Percentiles rank a stretch among this genome's conserved stretches.
Evolutionary conservation across 2,113 vertebrate species (phyloP).

Genomic region (Ceuthmochares aereus): DNA sequence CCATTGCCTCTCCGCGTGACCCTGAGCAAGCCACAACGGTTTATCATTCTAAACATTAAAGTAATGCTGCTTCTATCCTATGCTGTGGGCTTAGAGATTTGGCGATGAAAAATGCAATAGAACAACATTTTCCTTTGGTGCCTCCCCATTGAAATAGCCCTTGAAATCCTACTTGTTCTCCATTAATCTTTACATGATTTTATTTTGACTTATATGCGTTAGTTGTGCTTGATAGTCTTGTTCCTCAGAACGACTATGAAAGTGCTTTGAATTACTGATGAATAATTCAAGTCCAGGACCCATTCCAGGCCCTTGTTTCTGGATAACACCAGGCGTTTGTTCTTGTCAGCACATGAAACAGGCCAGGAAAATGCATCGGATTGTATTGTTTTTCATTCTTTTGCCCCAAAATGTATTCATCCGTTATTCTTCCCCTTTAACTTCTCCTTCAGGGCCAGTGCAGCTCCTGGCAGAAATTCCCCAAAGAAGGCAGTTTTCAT

Average conservation of each 20-base stretch:
- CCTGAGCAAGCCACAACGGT: not conserved
- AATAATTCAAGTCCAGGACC: constrained; percentile 20
- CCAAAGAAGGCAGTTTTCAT: not conserved
- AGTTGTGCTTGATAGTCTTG: not conserved
- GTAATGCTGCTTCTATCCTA: not conserved
- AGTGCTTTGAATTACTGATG: not conserved
- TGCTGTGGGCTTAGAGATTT: not conserved
- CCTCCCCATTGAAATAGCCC: not conserved
- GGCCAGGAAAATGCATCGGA: not conserved
- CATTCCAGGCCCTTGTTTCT: not conserved
- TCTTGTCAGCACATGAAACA: not conserved
- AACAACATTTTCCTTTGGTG: not conserved
- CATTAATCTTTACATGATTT: not conserved
- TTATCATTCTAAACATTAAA: not conserved
- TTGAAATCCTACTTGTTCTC: not conserved
- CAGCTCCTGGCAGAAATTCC: not conserved
- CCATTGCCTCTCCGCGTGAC: not conserved
- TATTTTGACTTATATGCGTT: not conserved
- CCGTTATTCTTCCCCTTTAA: not conserved
- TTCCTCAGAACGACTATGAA: not conserved
- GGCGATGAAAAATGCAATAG: not conserved
- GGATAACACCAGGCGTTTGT: not conserved
- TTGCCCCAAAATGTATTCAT: not conserved
- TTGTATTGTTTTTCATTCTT: not conserved
- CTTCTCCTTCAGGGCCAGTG: not conserved